phyloP scores from a whole-genome alignment of 2,888 invertebrate species.

The Reticulitermes lucifugus region DNA sequence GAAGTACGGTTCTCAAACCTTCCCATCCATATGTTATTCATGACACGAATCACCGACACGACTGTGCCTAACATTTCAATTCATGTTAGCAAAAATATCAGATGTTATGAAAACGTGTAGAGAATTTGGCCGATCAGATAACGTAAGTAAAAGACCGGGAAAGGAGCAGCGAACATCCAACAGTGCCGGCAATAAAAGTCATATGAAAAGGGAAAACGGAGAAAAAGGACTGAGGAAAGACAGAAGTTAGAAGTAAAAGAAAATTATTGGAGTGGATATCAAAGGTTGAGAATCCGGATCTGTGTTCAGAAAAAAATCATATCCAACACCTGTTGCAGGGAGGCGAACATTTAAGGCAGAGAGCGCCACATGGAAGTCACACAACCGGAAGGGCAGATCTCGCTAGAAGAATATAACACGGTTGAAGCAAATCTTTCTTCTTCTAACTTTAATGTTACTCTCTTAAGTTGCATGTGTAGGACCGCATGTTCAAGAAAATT shows the following conservation, averaged over 20 bases:
- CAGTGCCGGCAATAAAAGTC: background rate
- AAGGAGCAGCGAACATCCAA: background rate
- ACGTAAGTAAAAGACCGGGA: background rate
- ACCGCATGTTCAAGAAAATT: too few species aligned
- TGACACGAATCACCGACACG: too few species aligned
- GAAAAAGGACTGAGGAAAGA: background rate
- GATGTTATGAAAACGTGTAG: too few species aligned
- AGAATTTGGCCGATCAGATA: too few species aligned
- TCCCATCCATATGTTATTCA: too few species aligned
- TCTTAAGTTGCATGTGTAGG: too few species aligned
- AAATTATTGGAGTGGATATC: conserved; percentile 12
- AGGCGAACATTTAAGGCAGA: background rate
- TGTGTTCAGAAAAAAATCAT: background rate
- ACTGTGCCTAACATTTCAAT: too few species aligned
- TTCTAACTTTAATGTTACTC: too few species aligned
- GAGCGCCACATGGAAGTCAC: background rate
- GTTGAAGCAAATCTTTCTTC: too few species aligned
- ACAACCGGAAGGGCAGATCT: background rate
- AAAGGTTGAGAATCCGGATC: background rate
- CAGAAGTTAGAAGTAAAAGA: background rate
- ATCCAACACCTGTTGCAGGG: conserved; percentile 6
- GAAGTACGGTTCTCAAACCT: too few species aligned
- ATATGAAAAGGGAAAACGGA: background rate
- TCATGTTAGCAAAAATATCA: too few species aligned
- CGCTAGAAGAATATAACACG: too few species aligned